A percentile compares a stretch with the other conserved stretches of the same genome.
These are phyloP conservation scores for Coccyzus lansbergi DNA, from an alignment of 2,797 vertebrate genomes.

Conservation along the genomic window DNA sequence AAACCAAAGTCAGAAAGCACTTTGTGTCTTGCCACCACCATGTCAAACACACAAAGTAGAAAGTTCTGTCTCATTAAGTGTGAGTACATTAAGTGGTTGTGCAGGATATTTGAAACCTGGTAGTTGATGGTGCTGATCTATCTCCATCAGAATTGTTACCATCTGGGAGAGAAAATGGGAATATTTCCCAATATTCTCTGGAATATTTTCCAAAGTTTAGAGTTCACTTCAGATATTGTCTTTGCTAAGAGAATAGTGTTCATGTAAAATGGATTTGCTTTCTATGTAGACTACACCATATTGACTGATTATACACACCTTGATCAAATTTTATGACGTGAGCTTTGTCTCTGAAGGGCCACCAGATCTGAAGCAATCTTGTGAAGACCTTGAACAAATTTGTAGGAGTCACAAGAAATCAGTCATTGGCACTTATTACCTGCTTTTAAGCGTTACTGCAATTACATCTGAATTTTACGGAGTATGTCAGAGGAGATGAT, in stretches of 20 bases:
- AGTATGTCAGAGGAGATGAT: background rate
- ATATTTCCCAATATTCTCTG: too few species aligned
- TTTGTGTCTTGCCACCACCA: background rate
- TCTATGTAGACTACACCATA: background rate
- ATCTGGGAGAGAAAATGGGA: background rate
- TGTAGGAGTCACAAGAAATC: background rate
- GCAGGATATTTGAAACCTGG: background rate
- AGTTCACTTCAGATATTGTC: background rate
- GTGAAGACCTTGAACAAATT: background rate
- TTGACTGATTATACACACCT: background rate
- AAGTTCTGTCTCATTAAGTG: background rate
- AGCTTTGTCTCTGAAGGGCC: background rate
- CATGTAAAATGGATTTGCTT: background rate
- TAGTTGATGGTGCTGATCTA: background rate
- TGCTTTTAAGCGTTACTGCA: background rate
- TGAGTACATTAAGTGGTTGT: background rate
- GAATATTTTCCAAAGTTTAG: slow-evolving; percentile 28
- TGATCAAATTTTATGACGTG: background rate
- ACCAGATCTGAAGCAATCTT: background rate
- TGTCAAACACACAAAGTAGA: background rate
- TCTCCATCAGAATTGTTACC: background rate
- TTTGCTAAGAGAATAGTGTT: background rate
- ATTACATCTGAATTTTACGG: background rate
- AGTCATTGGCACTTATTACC: background rate
- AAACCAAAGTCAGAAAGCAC: background rate